Base-by-base conservation (phyloP, 2,888 invertebrate genomes). In the Dendrolimus pini region DNA sequence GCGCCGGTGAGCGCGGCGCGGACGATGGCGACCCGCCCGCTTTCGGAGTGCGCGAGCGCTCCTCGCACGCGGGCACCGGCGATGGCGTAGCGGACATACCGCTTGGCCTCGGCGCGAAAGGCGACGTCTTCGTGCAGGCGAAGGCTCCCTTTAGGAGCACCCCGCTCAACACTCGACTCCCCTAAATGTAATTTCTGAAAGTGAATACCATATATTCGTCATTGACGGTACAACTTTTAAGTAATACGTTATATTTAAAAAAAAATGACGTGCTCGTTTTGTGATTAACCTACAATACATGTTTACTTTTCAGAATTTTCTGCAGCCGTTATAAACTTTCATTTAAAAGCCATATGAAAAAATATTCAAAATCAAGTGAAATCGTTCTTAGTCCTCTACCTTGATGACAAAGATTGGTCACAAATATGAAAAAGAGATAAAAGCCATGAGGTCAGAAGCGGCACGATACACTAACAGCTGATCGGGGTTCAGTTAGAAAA, bases 1-100 rank as follows among this genome's bases (percentile, higher is more conserved):
- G 80, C 92, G 95, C 93, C 85, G 93, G 93, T 54, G 93, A 93
- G 68, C 92, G 92, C 66, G 92, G 89, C 60, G 92, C 81, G 64
- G 87, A 82, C 53, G 86, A 84, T 60, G 92, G 91, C 58, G 92
- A 92, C 56, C 88, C 88, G 70, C 88, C 88, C 59, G 75, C 89
- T 78, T 74, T 80, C 68, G 73, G 83, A 69, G 78, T 85, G 80
- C 77, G 89, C 80, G 74, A 86, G 82, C 90, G 92, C 77, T 82
- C 81, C 63, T 80, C 83, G 74, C 79, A 70, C 63, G 71, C 72
- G 62, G 69, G 62, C 66, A 68, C 69, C 62, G 91, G 90, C 65
- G 92, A 88, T 65, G 83, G 76, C 76, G 85, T 84, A 76, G 83
- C 83, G 78, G 83, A 89, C 91, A 86, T 91, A 73, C 72, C 86